These are phyloP conservation scores for Lasioglossum albipes DNA, from an alignment of 1,140 invertebrate genomes.

Conservation along the genomic window DNA sequence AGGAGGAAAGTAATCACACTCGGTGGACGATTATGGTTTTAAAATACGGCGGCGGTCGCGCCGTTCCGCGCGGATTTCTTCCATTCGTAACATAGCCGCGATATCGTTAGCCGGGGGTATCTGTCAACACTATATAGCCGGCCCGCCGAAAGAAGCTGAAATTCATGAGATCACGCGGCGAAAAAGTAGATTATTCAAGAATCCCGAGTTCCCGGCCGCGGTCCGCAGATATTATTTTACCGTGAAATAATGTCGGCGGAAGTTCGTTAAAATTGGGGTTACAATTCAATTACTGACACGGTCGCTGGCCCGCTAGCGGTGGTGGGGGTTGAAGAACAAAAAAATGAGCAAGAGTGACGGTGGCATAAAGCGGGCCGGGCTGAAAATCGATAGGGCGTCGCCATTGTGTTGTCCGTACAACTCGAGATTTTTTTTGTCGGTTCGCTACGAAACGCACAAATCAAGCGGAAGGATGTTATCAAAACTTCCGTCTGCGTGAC, in stretches of 20 bases:
- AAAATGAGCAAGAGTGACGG: neutral
- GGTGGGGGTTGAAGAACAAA: too few relatives aligned
- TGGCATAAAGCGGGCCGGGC: neutral
- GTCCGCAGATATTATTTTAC: constrained; percentile 38
- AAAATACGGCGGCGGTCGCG: too few relatives aligned
- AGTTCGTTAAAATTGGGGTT: constrained; percentile 56
- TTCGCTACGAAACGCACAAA: constrained; percentile 55
- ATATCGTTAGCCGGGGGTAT: neutral
- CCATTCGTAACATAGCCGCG: neutral
- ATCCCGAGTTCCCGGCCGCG: neutral
- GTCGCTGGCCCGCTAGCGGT: neutral
- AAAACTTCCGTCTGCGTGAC: constrained; percentile 68
- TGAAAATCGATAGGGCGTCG: constrained; percentile 51
- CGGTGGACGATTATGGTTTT: neutral
- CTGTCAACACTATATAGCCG: neutral
- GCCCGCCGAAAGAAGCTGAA: neutral
- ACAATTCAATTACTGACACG: constrained; percentile 51
- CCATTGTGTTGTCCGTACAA: constrained; percentile 11
- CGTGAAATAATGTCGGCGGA: constrained; percentile 20
- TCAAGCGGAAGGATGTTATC: constrained; percentile 68
- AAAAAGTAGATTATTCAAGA: constrained; percentile 11
- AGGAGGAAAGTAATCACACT: neutral
- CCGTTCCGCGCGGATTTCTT: neutral
- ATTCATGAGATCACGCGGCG: constrained; percentile 12
- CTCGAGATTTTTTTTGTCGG: constrained; percentile 10